A percentile compares a stretch with the other conserved stretches of the same genome.
These are phyloP conservation scores for Papilio gigon DNA, from an alignment of 2,888 invertebrate species.

Conservation along the genomic window DNA sequence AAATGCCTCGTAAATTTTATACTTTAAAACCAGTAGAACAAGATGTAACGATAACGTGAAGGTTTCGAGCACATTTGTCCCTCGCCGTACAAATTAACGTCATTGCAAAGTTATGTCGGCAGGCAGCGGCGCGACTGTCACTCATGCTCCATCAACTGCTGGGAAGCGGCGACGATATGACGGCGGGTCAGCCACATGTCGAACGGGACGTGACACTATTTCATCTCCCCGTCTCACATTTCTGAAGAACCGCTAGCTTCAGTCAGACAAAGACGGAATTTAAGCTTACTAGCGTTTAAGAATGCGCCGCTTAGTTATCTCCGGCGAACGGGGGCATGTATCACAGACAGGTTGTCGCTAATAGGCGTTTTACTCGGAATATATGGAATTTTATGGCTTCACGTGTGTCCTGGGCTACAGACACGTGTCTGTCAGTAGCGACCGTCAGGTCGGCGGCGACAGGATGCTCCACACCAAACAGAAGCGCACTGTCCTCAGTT, in stretches of 20 bases:
- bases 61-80: constrained; percentile 68
- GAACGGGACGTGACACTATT: constrained; percentile 74
- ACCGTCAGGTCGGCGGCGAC: constrained; percentile 61
- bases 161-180: constrained; percentile 77
- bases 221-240: constrained; percentile 74
- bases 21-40: constrained; percentile 65
- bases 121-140: constrained; percentile 70
- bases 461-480: constrained; percentile 72
- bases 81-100: constrained; percentile 76
- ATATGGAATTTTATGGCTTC: constrained; percentile 71
- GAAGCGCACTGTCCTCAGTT: constrained; percentile 58
- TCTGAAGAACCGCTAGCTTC: constrained; percentile 63
- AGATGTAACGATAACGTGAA: constrained; percentile 71
- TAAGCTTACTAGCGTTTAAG: constrained; percentile 64
- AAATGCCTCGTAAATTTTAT: constrained; percentile 70
- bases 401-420: constrained; percentile 72
- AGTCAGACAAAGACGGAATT: constrained; percentile 75
- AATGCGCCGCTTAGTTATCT: constrained; percentile 72
- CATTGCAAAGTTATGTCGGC: constrained; percentile 76
- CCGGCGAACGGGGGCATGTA: constrained; percentile 68
- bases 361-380: constrained; percentile 78
- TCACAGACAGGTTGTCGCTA: constrained; percentile 79
- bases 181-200: constrained; percentile 79
- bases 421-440: constrained; percentile 70
- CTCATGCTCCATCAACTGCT: constrained; percentile 82